Evolutionary conservation across 92 coral and sea anemone species (phyloP).

Genomic region (Palythoa grandiflora): DNA sequence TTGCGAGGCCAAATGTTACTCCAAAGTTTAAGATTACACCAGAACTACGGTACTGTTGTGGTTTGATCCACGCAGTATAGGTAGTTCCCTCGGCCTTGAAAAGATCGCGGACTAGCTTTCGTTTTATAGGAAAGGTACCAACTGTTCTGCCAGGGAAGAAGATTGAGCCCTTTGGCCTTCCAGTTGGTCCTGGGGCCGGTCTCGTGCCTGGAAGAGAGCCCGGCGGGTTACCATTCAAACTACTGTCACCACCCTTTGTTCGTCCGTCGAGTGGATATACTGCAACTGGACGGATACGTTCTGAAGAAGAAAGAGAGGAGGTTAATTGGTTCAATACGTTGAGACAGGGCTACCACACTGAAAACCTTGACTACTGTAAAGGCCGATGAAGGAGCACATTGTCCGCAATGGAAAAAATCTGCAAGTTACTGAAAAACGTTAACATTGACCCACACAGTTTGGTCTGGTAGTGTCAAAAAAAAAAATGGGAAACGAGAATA

Average conservation of each 20-base stretch:
- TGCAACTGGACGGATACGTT: slow-evolving; percentile 72
- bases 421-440: no score
- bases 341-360: background rate
- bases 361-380: background rate
- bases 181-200: slow-evolving; percentile 24
- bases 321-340: background rate
- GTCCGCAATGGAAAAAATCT: no score
- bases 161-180: slow-evolving; percentile 24
- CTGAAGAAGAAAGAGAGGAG: background rate
- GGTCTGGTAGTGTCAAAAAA: no score
- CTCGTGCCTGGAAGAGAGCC: slow-evolving; percentile 33
- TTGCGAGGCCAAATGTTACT: slow-evolving; percentile 19
- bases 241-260: slow-evolving; percentile 70
- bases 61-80: slow-evolving; percentile 12
- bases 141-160: slow-evolving; percentile 22
- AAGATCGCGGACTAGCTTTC: slow-evolving; percentile 10
- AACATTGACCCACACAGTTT: no score
- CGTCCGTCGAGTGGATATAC: slow-evolving; percentile 67
- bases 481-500: no score
- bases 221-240: slow-evolving; percentile 57
- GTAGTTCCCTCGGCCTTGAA: slow-evolving; percentile 24
- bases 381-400: no score
- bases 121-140: slow-evolving; percentile 32
- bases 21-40: slow-evolving; percentile 32
- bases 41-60: background rate